Conservation (phyloP, 2,113 vertebrate genomes). For the Bostrychus sinensis region DNA sequence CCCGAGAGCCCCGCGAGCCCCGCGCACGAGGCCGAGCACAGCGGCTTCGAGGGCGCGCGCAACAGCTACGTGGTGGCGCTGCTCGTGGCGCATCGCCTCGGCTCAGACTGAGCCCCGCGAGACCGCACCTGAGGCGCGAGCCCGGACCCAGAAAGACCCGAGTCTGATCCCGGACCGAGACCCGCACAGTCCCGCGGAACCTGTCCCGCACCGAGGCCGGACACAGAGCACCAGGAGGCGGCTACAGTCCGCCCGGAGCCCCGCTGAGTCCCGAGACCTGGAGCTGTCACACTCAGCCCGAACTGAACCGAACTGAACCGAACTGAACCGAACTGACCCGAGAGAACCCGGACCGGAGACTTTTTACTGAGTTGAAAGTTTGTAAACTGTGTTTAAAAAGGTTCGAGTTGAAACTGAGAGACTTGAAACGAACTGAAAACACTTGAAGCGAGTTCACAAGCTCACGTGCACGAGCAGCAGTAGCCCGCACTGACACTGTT, state of each 20-base stretch:
- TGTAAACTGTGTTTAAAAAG: neutral
- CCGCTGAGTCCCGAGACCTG: neutral
- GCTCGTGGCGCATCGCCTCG: conserved; percentile 2
- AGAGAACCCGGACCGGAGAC: neutral
- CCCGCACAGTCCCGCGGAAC: neutral
- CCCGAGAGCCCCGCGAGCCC: conserved; percentile 10
- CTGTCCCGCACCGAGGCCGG: neutral
- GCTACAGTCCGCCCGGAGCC: neutral
- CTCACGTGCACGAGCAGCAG: neutral
- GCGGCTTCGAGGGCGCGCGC: conserved; percentile 53
- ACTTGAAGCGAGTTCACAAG: conserved; percentile 5
- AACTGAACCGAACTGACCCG: neutral
- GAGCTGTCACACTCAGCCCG: neutral
- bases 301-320: neutral
- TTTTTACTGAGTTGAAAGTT: too few species aligned
- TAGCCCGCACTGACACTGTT: conserved; percentile 25
- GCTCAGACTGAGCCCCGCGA: conserved; percentile 1
- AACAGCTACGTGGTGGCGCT: conserved; percentile 76
- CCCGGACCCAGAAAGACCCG: neutral
- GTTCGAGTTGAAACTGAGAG: neutral
- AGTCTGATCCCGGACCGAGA: neutral
- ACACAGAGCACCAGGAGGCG: neutral
- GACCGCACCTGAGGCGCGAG: neutral
- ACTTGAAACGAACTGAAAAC: conserved; percentile 44
- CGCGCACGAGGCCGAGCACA: conserved; percentile 27